phyloP scores from a whole-genome alignment of 2,888 invertebrate genomes.

The Rhingia campestris region DNA sequence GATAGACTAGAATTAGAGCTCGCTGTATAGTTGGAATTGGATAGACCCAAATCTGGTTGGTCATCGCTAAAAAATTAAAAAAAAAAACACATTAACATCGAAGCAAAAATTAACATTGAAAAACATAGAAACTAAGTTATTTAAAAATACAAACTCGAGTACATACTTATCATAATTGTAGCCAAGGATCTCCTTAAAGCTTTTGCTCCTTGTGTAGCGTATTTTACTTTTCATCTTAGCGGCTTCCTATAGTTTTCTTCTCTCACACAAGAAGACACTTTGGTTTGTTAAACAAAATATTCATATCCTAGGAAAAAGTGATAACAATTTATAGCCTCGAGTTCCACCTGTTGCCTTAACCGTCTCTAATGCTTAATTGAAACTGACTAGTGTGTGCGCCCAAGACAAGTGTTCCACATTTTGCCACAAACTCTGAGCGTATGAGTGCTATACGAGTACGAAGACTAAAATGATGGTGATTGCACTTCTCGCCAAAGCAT shows the following conservation, averaged over 20 bases:
- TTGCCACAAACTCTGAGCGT: slow-evolving; percentile 17
- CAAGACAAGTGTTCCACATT: slow-evolving; percentile 58
- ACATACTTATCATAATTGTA: slow-evolving; percentile 80
- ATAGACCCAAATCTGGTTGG: slow-evolving; percentile 85
- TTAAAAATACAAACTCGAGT: slow-evolving; percentile 39
- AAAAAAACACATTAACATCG: slow-evolving; percentile 67
- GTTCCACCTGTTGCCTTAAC: slow-evolving; percentile 58
- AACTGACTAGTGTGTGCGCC: slow-evolving; percentile 38
- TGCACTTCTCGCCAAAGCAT: slow-evolving; percentile 47
- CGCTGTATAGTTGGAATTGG: slow-evolving; percentile 86
- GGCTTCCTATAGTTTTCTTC: slow-evolving; percentile 1
- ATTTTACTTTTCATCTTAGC: slow-evolving; percentile 79
- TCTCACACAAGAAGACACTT: slow-evolving; percentile 15
- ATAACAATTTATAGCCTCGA: slow-evolving; percentile 14
- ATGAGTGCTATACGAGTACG: slow-evolving; percentile 31
- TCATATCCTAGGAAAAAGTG: slow-evolving; percentile 18
- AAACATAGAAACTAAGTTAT: background rate
- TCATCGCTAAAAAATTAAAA: slow-evolving; percentile 87
- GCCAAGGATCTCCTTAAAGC: slow-evolving; percentile 79
- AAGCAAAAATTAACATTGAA: slow-evolving; percentile 5
- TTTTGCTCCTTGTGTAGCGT: slow-evolving; percentile 80
- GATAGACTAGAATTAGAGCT: slow-evolving; percentile 85
- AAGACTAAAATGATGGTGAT: slow-evolving; percentile 54
- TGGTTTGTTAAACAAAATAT: slow-evolving; percentile 2
- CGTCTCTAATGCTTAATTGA: slow-evolving; percentile 38